Evolutionary conservation across 2,113 vertebrate species (phyloP), one percentile per base, ranked within the genome.

Genomic region (Agapornis roseicollis): DNA sequence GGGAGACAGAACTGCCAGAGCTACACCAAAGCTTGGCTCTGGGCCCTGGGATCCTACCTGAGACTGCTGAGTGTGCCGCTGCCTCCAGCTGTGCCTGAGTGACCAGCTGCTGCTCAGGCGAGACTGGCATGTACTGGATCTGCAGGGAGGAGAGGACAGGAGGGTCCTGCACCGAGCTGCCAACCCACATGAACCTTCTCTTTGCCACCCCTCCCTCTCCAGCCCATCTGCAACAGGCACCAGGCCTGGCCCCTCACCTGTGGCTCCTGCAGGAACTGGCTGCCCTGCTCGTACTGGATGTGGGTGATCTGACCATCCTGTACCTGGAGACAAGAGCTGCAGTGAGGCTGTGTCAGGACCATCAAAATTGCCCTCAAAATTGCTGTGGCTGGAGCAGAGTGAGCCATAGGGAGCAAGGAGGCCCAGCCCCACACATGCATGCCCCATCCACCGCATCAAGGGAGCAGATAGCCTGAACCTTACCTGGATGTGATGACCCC

Each of bases 401-500:
- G 35, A 55, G 33, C 24, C 35, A 19, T 7, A 17, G 17, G 56
- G 25, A 29, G 31, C 29, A 49, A 12, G 27, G 12, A 28, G 29
- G 19, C 22, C 24, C 15, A 56, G 29, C 24, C 35, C 60, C 9
- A 11, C 24, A 10, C 8, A 3, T 0, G 71, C 15, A 46, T 7
- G 63, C 33, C 41, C 35, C 66, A 60, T 1, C 5, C 33, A n/a
- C 11, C 0, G 0, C 0, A 1, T 13, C 9, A 11, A 17, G 33
- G 35, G 41, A 74, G 35, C 39, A 4, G 25, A 7, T 3, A 22
- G 47, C 13, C 47, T 5, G 33, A 25, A 46, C 65, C 96, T 97
- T 78, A 99, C 99, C 99, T 99, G 99, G 96, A 99, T 99, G 74
- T 99, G 99, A 95, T 99, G 99, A 42, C 99, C 99, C 69, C 99